phyloP scores from a whole-genome alignment of 2,888 invertebrate genomes.

The Lasioglossum villosulum region DNA sequence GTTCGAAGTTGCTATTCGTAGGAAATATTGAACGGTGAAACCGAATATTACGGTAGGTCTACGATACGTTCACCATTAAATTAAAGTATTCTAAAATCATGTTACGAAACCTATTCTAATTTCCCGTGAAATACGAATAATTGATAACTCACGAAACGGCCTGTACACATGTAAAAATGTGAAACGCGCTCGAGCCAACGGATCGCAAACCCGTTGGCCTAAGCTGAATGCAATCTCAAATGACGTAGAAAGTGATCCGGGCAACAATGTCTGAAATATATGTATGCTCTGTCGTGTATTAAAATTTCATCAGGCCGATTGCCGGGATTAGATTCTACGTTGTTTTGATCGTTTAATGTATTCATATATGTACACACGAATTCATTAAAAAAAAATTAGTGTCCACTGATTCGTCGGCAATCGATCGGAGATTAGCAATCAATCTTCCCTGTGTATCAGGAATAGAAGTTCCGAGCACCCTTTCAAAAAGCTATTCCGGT shows the following conservation, averaged over 20 bases:
- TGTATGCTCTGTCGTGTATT: slow-evolving; percentile 9
- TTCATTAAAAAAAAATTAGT: neutral
- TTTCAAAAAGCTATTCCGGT: neutral
- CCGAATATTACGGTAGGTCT: neutral
- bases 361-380: neutral
- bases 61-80: neutral
- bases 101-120: neutral
- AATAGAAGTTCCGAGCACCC: neutral
- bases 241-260: slow-evolving; percentile 19
- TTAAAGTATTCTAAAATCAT: neutral
- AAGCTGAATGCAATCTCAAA: neutral
- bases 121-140: neutral
- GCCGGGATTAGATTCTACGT: neutral
- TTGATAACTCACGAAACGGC: neutral
- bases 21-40: neutral
- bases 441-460: neutral
- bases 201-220: neutral
- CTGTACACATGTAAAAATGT: slow-evolving; percentile 3
- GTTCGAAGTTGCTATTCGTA: neutral
- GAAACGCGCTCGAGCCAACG: neutral
- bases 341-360: neutral
- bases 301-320: neutral
- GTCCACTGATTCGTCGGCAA: neutral
- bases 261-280: slow-evolving; percentile 34
- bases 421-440: neutral